phyloP scores from a whole-genome alignment of 2,888 invertebrate species.

The Homarus gammarus region DNA sequence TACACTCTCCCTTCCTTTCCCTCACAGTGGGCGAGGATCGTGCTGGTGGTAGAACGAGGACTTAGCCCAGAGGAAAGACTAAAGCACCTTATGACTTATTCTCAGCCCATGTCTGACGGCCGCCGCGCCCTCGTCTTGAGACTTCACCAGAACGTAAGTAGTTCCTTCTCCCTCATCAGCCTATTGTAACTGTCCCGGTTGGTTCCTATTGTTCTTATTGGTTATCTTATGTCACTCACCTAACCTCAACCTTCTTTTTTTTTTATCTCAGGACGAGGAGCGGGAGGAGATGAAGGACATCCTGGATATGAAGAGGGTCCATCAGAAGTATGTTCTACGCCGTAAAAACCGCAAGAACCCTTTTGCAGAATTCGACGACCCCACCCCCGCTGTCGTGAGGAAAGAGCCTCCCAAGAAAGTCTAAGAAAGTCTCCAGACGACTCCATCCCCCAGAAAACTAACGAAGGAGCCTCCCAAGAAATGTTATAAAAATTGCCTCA shows the following conservation, averaged over 20 bases:
- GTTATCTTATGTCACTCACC: not conserved
- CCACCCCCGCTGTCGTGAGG: not conserved
- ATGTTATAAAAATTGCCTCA: too few relatives aligned
- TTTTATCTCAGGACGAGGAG: conserved; percentile 87
- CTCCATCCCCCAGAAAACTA: too few relatives aligned
- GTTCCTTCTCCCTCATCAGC: not conserved
- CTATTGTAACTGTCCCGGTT: too few relatives aligned
- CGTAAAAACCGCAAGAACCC: conserved; percentile 80
- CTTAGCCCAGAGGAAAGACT: conserved; percentile 92
- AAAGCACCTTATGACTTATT: conserved; percentile 92
- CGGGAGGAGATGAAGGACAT: conserved; percentile 97
- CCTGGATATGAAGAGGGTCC: conserved; percentile 92
- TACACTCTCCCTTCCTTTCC: not conserved
- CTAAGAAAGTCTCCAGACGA: too few relatives aligned
- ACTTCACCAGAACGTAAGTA: conserved; percentile 90
- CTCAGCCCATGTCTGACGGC: conserved; percentile 95
- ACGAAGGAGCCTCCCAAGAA: too few relatives aligned
- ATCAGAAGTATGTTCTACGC: conserved; percentile 88
- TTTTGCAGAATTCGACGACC: conserved; percentile 23
- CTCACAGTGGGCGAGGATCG: conserved; percentile 96
- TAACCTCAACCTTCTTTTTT: conserved; percentile 21
- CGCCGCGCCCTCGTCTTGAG: conserved; percentile 91
- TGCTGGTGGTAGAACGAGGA: conserved; percentile 97
- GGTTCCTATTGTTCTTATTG: not conserved
- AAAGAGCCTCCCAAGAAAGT: not conserved